phyloP scores from a whole-genome alignment of 2,888 invertebrate genomes.

The Chalcosyrphus nemorum region DNA sequence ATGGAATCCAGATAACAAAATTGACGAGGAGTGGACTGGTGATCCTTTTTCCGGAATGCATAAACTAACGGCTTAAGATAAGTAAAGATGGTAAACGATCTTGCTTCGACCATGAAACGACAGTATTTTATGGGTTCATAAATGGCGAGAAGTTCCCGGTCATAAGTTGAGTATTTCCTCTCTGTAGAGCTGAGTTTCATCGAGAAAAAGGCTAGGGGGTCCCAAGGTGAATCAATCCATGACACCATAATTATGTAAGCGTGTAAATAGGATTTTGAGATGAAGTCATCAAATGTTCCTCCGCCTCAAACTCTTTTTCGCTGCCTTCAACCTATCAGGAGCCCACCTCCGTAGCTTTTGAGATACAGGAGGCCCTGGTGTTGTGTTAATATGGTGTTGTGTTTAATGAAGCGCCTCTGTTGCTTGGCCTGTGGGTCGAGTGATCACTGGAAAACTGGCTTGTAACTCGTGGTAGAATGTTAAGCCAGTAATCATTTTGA shows the following conservation, averaged over 20 bases:
- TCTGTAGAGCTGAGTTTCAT: slow-evolving; percentile 76
- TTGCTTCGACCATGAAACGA: slow-evolving; percentile 51
- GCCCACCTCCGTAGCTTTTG: neutral
- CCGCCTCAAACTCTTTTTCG: neutral
- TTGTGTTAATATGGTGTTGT: neutral
- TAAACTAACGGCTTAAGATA: slow-evolving; percentile 38
- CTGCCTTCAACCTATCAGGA: neutral
- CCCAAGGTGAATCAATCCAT: neutral
- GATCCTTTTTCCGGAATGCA: slow-evolving; percentile 19
- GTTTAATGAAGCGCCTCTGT: neutral
- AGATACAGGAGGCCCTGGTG: neutral
- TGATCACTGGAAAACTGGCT: neutral
- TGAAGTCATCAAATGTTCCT: neutral
- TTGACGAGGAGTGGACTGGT: slow-evolving; percentile 4
- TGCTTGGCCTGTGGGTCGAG: neutral
- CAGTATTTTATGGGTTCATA: slow-evolving; percentile 54
- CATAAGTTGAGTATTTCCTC: slow-evolving; percentile 74
- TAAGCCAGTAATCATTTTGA: slow-evolving; percentile 3
- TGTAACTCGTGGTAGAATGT: neutral
- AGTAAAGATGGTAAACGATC: slow-evolving; percentile 7
- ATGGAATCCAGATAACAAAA: slow-evolving; percentile 9
- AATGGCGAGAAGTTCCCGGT: slow-evolving; percentile 5
- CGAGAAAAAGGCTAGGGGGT: slow-evolving; percentile 17
- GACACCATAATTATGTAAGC: neutral
- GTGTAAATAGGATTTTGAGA: slow-evolving; percentile 1